Base-by-base conservation (phyloP, 2,797 vertebrate species). In the Silurus aristotelis region DNA sequence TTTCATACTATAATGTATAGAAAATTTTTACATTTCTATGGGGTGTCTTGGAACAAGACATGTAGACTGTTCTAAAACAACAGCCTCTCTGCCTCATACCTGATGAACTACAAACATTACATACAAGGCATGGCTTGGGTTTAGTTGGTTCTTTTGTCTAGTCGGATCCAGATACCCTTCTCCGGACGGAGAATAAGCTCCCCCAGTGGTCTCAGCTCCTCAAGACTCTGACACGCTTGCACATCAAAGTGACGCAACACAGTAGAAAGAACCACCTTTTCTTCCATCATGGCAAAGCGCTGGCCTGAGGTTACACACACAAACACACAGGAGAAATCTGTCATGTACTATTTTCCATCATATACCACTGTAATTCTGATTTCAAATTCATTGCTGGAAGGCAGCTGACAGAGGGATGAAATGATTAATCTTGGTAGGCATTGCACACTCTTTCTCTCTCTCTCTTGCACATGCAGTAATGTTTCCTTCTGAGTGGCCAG, bases 161-260 rank as follows among this genome's bases (percentile, higher is more conserved):
- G 70, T 77, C 17, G 94, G 89, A 97, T 92, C 96, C 95, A 96
- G 71, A 96, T 94, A 64, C 96, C 96, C 0, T 94, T 93, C 77
- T 84, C 89, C 43, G 96, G 96, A 80, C 96, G 95, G 89, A 97
- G 95, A 90, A 96, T 95, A 75, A 97, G 89, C 15, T 96, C 95
- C 89, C 93, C 95, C 61, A 86, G 0, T 17, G 95, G 88, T 20
- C 88, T 89, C 56, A 96, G 91, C 3, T 96, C 94, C 80, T 96
- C 94, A 12, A 75, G 92, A 60, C 92, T 93, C 85, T 97, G 96
- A 88, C 61, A 92, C 0, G 94, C 93, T 76, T 95, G 93, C 38
- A 97, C 91, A 84, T 93, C 93, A 86, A 96, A 97, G 64, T 83
- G 86, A 87, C 87, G 89, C 82, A 90, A 89, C 79, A 91, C 63